phyloP scores from a whole-genome alignment of 2,797 vertebrate species.

The Carduelis carduelis region DNA sequence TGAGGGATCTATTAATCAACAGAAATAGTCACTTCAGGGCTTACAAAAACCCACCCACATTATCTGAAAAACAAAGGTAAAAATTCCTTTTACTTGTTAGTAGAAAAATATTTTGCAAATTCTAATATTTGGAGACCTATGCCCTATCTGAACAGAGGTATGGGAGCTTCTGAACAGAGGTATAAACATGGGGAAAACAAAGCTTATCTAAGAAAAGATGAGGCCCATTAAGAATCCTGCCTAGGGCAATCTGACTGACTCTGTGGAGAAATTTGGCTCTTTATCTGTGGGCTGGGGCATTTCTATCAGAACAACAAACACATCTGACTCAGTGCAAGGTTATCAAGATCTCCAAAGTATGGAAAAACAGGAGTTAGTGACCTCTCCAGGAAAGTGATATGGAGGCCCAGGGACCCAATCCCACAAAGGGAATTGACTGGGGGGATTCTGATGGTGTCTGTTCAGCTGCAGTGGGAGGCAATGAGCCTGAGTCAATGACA shows the following conservation, averaged over 20 bases:
- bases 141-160: neutral
- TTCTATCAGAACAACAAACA: neutral
- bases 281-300: neutral
- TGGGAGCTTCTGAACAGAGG: neutral
- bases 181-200: neutral
- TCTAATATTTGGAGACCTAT: neutral
- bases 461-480: neutral
- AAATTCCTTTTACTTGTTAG: neutral
- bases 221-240: neutral
- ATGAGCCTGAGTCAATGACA: rapidly evolving
- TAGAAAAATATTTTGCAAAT: neutral
- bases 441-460: neutral
- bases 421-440: neutral
- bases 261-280: neutral
- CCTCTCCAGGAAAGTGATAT: neutral
- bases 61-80: neutral
- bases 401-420: neutral
- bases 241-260: neutral
- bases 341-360: neutral
- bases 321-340: neutral
- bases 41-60: neutral
- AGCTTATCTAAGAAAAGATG: neutral
- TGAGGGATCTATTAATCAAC: neutral
- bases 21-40: neutral
- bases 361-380: neutral